Base-by-base conservation (phyloP, 2,888 invertebrate genomes). In the Ernsta delagoae region DNA sequence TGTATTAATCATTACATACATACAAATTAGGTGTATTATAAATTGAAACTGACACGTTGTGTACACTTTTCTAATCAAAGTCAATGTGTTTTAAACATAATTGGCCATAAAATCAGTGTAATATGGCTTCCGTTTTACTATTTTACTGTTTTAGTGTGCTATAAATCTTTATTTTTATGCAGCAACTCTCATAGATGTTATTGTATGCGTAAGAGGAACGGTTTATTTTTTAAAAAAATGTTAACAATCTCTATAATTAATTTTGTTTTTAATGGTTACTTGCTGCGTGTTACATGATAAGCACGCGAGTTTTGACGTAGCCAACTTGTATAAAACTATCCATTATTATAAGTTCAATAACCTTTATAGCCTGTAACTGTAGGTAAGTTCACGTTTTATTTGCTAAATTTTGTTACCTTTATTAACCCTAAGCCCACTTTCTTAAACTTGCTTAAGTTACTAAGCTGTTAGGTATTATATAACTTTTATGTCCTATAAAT, bases 101-200 rank as follows among this genome's bases (percentile, higher is more conserved):
- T 56, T 56, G n/a, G 8, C 31, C 31, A 57, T 57, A 57, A 57
- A 57, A 36, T 57, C 57, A 36, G 57, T 57, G 36, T 36, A 57
- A 12, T 57, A 39, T 39, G 12, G 39, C 59, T 59, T 39, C 59
- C 16, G 4, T 59, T 39, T 59, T 39, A 59, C 59, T 39, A 36
- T 59, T 59, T 39, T 16, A 39, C 12, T 16, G n/a, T 12, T 39
- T 36, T 41, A 8, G 39, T 12, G 16, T 59, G 59, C 39, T 39
- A 39, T 59, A 39, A 59, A 59, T 59, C 39, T 59, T 4, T 9
- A 59, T 59, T 59, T 59, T 59, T 59, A 59, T 16, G 39, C 39
- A 39, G n/a, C 4, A 59, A 36, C 59, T 8, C 8, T 6, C 12
- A 9, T 59, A 59, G 4, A 12, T 59, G 4, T 39, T 39, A 59